phyloP scores from a whole-genome alignment of 2,797 vertebrate species.

The Simalia tracyae region DNA sequence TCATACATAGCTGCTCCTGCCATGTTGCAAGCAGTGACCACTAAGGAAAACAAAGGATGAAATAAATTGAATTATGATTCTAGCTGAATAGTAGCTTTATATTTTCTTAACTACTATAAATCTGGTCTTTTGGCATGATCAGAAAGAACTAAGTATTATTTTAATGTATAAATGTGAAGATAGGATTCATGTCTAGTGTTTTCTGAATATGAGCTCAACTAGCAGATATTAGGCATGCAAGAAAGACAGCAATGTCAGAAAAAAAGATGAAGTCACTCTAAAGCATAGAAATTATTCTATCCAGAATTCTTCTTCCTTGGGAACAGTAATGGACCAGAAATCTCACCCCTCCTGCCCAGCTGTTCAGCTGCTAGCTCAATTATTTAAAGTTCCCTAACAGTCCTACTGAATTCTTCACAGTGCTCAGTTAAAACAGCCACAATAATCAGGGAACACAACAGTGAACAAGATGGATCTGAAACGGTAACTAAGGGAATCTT shows the following conservation, averaged over 20 bases:
- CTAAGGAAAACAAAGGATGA: constrained; percentile 64
- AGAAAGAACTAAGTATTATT: not conserved
- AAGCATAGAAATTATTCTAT: not conserved
- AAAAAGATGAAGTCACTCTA: not conserved
- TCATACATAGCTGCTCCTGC: constrained; percentile 98
- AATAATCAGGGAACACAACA: not conserved
- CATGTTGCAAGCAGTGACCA: constrained; percentile 95
- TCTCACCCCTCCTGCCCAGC: not conserved
- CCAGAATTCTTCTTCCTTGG: not conserved
- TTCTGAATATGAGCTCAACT: not conserved
- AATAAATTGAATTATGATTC: not conserved
- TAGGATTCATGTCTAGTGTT: not conserved
- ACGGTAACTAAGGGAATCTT: not conserved
- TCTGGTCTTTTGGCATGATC: not conserved
- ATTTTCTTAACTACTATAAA: not conserved
- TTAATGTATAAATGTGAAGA: not conserved
- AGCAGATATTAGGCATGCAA: not conserved
- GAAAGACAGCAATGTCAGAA: not conserved
- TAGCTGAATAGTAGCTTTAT: not conserved
- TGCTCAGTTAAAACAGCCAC: not conserved
- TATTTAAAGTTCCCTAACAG: not conserved
- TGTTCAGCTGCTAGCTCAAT: not conserved
- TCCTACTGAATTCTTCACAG: not conserved
- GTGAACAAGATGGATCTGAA: not conserved
- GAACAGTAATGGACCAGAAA: not conserved